phyloP scores from a whole-genome alignment of 2,888 invertebrate genomes.

The Scaptomyza parva region DNA sequence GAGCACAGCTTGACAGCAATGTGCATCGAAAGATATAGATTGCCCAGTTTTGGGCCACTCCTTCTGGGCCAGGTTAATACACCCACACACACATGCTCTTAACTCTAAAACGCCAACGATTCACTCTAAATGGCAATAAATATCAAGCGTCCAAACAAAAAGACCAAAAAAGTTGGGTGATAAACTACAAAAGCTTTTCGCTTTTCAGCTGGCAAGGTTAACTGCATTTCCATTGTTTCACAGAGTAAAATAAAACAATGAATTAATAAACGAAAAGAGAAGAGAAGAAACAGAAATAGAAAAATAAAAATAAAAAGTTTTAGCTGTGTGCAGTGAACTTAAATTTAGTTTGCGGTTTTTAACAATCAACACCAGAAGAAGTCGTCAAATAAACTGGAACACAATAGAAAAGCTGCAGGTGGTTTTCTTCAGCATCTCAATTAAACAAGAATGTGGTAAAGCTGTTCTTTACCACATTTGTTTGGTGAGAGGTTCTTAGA shows the following conservation, averaged over 20 bases:
- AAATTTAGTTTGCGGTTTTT: constrained; percentile 36
- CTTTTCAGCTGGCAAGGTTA: constrained; percentile 14
- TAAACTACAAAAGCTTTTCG: constrained; percentile 27
- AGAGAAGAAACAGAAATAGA: constrained; percentile 1
- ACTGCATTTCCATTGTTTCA: constrained; percentile 38
- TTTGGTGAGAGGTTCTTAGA: background rate
- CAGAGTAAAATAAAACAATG: constrained; percentile 39
- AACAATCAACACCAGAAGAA: constrained; percentile 15
- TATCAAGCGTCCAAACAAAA: constrained; percentile 36
- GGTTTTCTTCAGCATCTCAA: constrained; percentile 24
- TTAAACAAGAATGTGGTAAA: constrained; percentile 35
- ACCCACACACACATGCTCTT: constrained; percentile 39
- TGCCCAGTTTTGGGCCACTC: constrained; percentile 40
- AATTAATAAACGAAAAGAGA: constrained; percentile 5
- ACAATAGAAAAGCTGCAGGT: too few relatives aligned
- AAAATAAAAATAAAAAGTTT: too few relatives aligned
- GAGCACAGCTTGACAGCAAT: constrained; percentile 39
- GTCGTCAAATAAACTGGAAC: constrained; percentile 29
- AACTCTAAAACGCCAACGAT: constrained; percentile 47
- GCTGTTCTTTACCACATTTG: background rate
- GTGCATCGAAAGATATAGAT: constrained; percentile 14
- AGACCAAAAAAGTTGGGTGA: constrained; percentile 29
- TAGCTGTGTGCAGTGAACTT: constrained; percentile 27
- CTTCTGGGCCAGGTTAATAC: constrained; percentile 26
- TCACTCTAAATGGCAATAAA: constrained; percentile 50